Percentiles rank a stretch among this genome's conserved stretches.
Conservation (phyloP, 2,113 vertebrate genomes). For the Pelecanoides urinatrix region DNA sequence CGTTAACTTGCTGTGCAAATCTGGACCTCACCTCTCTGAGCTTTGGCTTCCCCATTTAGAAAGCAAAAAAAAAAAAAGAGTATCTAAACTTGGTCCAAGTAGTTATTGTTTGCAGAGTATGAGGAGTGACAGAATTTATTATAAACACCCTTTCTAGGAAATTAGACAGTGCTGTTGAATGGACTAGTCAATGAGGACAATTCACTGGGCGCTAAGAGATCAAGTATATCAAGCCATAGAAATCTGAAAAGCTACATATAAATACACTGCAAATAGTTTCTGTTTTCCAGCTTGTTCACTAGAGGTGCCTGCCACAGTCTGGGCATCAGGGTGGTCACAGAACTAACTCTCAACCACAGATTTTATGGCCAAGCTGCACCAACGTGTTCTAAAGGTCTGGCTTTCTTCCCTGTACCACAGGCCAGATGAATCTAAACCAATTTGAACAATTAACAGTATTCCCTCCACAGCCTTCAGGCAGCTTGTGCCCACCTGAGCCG, state of each 20-base stretch:
- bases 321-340: background rate
- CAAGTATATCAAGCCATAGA: background rate
- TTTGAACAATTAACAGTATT: fast-evolving
- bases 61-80: background rate
- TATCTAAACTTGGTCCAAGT: background rate
- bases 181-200: background rate
- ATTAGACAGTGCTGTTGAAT: background rate
- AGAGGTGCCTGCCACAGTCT: background rate
- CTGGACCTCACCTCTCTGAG: background rate
- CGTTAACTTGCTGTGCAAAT: background rate
- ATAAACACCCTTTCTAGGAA: background rate
- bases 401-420: background rate
- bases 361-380: background rate
- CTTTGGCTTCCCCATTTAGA: background rate
- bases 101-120: background rate
- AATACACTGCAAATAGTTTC: background rate
- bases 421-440: background rate
- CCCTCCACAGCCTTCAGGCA: background rate
- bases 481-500: background rate
- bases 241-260: background rate
- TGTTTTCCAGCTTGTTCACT: background rate
- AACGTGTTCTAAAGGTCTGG: fast-evolving
- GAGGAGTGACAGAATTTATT: background rate
- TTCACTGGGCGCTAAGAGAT: background rate
- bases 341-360: background rate